These are phyloP conservation scores for Cairina moschata DNA, from an alignment of 2,113 vertebrate species.

Conservation along the genomic window DNA sequence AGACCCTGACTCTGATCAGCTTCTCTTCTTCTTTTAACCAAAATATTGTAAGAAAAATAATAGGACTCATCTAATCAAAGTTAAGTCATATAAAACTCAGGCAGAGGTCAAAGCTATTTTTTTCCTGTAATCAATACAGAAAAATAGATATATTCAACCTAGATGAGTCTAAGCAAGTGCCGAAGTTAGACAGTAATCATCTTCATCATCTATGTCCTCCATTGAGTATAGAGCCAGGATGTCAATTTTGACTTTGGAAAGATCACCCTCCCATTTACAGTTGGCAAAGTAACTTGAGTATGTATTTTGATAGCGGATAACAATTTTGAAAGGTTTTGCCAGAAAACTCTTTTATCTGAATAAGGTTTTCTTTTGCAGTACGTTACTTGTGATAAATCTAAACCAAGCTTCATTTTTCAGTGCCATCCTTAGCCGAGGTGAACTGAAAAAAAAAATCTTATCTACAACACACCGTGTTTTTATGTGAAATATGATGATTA, in stretches of 20 bases:
- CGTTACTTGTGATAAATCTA: neutral
- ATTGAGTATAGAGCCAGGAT: neutral
- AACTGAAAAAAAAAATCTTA: neutral
- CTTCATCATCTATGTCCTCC: neutral
- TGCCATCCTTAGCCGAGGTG: neutral
- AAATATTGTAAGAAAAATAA: neutral
- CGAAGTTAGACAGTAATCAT: neutral
- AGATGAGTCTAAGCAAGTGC: neutral
- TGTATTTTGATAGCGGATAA: neutral
- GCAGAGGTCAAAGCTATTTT: neutral
- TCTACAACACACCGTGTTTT: neutral
- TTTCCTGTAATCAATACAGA: neutral
- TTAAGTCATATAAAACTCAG: neutral
- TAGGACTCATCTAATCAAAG: neutral
- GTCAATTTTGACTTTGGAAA: neutral
- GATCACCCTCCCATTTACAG: fast-evolving
- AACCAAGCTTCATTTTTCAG: neutral
- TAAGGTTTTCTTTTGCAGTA: neutral
- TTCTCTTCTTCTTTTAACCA: neutral
- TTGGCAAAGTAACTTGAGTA: neutral
- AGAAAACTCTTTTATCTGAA: neutral
- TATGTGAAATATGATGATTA: neutral
- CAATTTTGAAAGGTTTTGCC: neutral
- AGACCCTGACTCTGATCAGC: neutral
- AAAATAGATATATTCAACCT: neutral